Base-by-base conservation (phyloP, 2,797 vertebrate genomes). In the Naso thynnoides region DNA sequence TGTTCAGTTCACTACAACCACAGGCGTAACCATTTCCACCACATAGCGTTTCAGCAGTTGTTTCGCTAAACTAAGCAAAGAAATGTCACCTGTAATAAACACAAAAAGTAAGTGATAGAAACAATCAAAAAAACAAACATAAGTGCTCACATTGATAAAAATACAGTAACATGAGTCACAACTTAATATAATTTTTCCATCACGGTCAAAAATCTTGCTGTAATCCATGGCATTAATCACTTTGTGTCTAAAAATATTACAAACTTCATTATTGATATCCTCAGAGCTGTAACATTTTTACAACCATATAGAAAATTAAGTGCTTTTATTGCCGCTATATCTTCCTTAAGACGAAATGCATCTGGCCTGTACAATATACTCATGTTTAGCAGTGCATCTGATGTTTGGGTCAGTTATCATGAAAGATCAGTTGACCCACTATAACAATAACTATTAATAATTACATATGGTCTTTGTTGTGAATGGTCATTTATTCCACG, bases 251-350 rank as follows among this genome's bases (percentile, higher is more conserved):
- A 75, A 59, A 64, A 78, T 67, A 62, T 55, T 58, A 75, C 49
- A 77, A 76, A 73, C 18, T 11, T 54, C 42, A 66, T 29, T 26
- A 60, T 36, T 53, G 19, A 38, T 64, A 67, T 57, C 16, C 14
- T 69, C 33, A 70, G 60, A 78, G 50, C 31, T 66, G 19, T 62
- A 61, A 83, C 29, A 59, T 62, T 31, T 78, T 62, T 45, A 70
- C 39, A 75, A 47, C 16, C n/a, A 61, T 31, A 63, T n/a, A 60
- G 41, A 74, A 81, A 70, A 67, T 60, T 2, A 75, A 62, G 39
- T 69, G 39, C 14, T 65, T 60, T 76, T 23, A 47, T 39, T 50
- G 59, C 19, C 11, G 45, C 68, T 9, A 1, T 54, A 41, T 62
- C 56, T 24, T 45, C 41, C 14, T 47, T 29, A 64, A 80, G 31